Evolutionary conservation across 1,140 invertebrate species (phyloP).

Genomic region (Scaptomyza hsui): DNA sequence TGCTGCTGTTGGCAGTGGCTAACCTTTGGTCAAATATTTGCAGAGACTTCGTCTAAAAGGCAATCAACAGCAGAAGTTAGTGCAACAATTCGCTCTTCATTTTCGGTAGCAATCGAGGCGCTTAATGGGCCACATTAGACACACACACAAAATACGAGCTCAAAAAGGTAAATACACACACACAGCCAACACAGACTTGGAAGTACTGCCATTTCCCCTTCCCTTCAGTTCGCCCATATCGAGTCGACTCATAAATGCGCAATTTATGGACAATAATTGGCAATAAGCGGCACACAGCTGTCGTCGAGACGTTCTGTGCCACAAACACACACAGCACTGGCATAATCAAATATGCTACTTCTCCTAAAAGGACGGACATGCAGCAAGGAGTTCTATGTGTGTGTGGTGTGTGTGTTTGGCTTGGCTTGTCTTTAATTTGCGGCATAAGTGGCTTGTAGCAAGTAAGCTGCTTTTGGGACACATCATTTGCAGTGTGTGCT

Average conservation of each 20-base stretch:
- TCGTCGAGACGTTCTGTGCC: constrained; percentile 45
- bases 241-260: constrained; percentile 63
- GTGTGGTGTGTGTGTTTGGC: constrained; percentile 16
- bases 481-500: constrained; percentile 28
- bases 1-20: constrained; percentile 45
- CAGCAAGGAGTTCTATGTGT: constrained; percentile 42
- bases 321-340: constrained; percentile 44
- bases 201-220: too few relatives aligned
- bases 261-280: constrained; percentile 81
- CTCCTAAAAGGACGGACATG: constrained; percentile 5
- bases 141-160: constrained; percentile 67
- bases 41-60: constrained; percentile 32
- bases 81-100: constrained; percentile 43
- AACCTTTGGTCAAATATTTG: constrained; percentile 72
- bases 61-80: constrained; percentile 54
- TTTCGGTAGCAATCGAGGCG: constrained; percentile 16
- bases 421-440: constrained; percentile 60
- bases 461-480: constrained; percentile 22
- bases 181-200: neutral
- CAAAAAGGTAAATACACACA: constrained; percentile 71
- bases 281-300: constrained; percentile 78
- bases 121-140: constrained; percentile 76
- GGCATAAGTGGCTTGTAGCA: constrained; percentile 34
- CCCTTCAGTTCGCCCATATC: constrained; percentile 9
- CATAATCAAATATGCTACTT: constrained; percentile 44